Evolutionary conservation across 2,113 vertebrate species (phyloP).

Genomic region (Microcebus lehilahytsara): DNA sequence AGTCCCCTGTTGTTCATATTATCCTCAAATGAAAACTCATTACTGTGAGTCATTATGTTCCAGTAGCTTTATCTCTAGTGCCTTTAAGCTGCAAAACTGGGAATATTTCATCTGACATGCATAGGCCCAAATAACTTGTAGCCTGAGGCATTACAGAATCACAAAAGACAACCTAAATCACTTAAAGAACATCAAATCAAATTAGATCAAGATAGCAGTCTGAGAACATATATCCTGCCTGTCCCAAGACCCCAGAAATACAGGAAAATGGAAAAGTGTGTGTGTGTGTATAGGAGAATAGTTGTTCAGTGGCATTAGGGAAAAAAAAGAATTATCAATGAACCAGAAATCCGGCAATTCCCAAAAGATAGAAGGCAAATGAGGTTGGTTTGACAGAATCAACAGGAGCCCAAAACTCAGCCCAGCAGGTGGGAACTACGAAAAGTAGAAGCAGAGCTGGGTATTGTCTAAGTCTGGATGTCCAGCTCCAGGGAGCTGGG

Average conservation of each 20-base stretch:
- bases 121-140: background rate
- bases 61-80: slow-evolving; percentile 44
- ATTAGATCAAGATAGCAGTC: slow-evolving; percentile 8
- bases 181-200: background rate
- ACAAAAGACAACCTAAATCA: slow-evolving; percentile 14
- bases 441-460: background rate
- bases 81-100: background rate
- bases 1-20: background rate
- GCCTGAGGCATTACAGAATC: background rate
- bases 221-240: background rate
- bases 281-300: background rate
- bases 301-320: background rate
- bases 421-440: background rate
- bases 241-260: background rate
- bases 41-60: slow-evolving; percentile 32
- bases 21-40: slow-evolving; percentile 2
- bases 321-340: background rate
- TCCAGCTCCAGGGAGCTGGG: background rate
- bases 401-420: background rate
- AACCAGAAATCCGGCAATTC: background rate
- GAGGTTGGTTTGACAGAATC: background rate
- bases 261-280: background rate
- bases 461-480: background rate
- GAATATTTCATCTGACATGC: slow-evolving; percentile 1
- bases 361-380: background rate